Base-by-base conservation (phyloP, 1,140 invertebrate species). In the Theocolax elegans region DNA sequence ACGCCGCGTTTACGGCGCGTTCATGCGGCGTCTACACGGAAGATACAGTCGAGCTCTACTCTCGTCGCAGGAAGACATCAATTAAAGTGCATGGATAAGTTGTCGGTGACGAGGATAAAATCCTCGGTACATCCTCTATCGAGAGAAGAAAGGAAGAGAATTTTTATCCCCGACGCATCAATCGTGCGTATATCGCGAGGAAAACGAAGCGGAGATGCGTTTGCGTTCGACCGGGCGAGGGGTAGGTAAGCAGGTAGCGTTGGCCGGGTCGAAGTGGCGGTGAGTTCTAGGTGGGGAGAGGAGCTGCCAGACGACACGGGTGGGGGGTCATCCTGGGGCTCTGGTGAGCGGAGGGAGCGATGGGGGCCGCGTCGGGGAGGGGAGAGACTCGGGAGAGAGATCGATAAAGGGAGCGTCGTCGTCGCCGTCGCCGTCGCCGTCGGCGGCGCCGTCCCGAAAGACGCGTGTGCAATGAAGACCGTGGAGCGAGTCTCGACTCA, bases 321-420 rank as follows among this genome's bases (percentile, higher is more conserved):
- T 27, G 60, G 46, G 38, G 49, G 31, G 23, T 67, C 67, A 49
- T 62, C 31, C 49, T 71, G 62, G 62, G n/a, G n/a, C n/a, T n/a
- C n/a, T 65, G 74, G 63, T 62, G 64, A 66, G 40, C 70, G 66
- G 60, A 1, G 29, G n/a, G 17, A 67, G 31, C 46, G 53, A 74
- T 71, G 78, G 76, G 77, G 56, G 60, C 54, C 71, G 75, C 72
- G 56, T 54, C 65, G 71, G 73, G 73, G 72, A 72, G 75, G 73
- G n/a, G n/a, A n/a, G n/a, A n/a, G n/a, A n/a, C n/a, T n/a, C 65
- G 67, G 72, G 74, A 74, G 73, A 73, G 72, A 74, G 79, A 85
- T 85, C 83, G 81, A 85, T 85, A 84, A 82, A 84, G 82, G 83
- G 83, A 83, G 83, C 82, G 83, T 84, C 83, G 80, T 80, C 40